phyloP scores from a whole-genome alignment of 2,888 invertebrate genomes.

The Tanytarsus gracilentus region DNA sequence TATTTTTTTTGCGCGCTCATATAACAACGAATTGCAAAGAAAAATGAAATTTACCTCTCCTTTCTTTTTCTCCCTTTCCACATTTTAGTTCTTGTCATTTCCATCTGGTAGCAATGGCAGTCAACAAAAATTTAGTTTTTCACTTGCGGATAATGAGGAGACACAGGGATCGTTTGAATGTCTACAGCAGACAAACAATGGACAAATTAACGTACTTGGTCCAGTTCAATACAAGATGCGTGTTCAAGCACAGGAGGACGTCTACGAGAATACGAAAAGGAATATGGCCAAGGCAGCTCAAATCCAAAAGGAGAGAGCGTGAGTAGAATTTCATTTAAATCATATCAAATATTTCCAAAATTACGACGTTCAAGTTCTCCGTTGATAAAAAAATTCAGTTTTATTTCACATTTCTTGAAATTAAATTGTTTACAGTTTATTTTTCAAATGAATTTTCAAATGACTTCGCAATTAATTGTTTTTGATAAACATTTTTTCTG shows the following conservation, averaged over 20 bases:
- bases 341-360: too few species aligned
- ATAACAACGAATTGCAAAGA: neutral
- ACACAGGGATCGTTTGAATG: constrained; percentile 90
- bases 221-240: constrained; percentile 80
- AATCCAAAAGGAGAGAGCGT: constrained; percentile 90
- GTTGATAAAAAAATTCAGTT: too few species aligned
- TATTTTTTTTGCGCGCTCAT: constrained; percentile 8
- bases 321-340: constrained; percentile 32
- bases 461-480: too few species aligned
- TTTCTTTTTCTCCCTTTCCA: constrained; percentile 34
- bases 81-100: constrained; percentile 68
- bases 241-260: constrained; percentile 91
- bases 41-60: constrained; percentile 1
- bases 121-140: constrained; percentile 41
- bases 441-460: too few species aligned
- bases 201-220: constrained; percentile 72
- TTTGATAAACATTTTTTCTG: too few species aligned
- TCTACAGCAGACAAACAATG: constrained; percentile 60
- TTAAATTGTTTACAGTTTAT: too few species aligned
- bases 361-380: too few species aligned
- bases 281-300: constrained; percentile 88
- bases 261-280: constrained; percentile 84
- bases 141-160: constrained; percentile 60
- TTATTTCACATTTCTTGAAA: too few species aligned
- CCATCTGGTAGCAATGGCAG: constrained; percentile 45